phyloP scores from a whole-genome alignment of 2,888 invertebrate species.

The Idaea dimidiata region DNA sequence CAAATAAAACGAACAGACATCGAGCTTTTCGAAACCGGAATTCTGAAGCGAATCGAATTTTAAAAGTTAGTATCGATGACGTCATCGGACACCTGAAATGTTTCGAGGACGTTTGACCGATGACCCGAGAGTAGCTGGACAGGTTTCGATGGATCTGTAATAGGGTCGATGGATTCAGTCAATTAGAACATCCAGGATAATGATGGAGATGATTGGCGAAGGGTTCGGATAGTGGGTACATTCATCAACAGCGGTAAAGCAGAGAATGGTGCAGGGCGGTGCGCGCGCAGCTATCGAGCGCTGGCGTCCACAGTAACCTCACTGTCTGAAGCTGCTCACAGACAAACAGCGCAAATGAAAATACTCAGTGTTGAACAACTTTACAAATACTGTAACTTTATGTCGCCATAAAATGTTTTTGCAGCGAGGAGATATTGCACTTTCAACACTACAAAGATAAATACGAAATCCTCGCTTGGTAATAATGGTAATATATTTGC shows the following conservation, averaged over 20 bases:
- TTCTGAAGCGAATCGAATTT: constrained; percentile 46
- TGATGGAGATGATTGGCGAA: neutral
- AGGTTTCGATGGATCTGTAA: constrained; percentile 31
- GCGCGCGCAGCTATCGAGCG: constrained; percentile 73
- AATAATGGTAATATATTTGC: neutral
- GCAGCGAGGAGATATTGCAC: constrained; percentile 17
- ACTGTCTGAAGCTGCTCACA: constrained; percentile 21
- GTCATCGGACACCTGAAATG: constrained; percentile 37
- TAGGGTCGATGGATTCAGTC: neutral
- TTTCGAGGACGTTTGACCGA: constrained; percentile 16
- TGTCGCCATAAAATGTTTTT: constrained; percentile 26
- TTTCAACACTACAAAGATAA: constrained; percentile 10
- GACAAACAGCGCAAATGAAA: constrained; percentile 22
- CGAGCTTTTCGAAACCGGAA: constrained; percentile 52
- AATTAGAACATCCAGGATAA: neutral
- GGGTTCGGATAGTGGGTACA: constrained; percentile 15
- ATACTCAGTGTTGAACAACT: constrained; percentile 21
- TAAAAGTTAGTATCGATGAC: constrained; percentile 40
- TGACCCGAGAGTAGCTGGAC: constrained; percentile 21
- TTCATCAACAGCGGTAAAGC: constrained; percentile 22
- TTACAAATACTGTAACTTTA: constrained; percentile 27
- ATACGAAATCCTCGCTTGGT: neutral
- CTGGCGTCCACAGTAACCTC: constrained; percentile 29
- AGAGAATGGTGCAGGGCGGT: constrained; percentile 25
- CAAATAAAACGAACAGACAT: constrained; percentile 57